Conservation (phyloP, 64 coral and sea anemone species). For the Hydrozoanthus tunicans region DNA sequence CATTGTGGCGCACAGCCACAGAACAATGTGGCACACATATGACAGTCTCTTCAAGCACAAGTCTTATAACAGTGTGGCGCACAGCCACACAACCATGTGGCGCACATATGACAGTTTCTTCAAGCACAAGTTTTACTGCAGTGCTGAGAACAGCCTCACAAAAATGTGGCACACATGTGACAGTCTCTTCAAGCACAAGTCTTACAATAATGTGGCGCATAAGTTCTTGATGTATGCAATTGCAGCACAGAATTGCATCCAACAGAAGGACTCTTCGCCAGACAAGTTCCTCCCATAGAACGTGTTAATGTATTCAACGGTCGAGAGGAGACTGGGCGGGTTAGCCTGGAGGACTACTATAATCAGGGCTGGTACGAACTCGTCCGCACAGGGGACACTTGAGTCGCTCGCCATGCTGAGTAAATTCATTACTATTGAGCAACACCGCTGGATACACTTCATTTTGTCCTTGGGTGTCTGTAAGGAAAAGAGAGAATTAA, state of each 20-base stretch:
- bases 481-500: background rate
- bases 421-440: slow-evolving; percentile 95
- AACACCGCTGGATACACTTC: slow-evolving; percentile 96
- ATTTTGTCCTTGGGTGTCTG: slow-evolving; percentile 99
- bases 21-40: no score
- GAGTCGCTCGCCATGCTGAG: slow-evolving; percentile 89
- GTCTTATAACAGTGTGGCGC: no score
- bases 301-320: slow-evolving; percentile 87
- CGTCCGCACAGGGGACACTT: slow-evolving; percentile 88
- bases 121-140: no score
- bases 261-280: slow-evolving; percentile 92
- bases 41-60: no score
- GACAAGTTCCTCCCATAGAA: slow-evolving; percentile 73
- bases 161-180: no score
- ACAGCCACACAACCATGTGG: no score
- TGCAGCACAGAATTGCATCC: slow-evolving; percentile 99
- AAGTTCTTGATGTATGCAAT: slow-evolving; percentile 94
- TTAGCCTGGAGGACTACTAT: slow-evolving; percentile 93
- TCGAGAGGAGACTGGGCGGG: slow-evolving; percentile 87
- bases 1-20: no score
- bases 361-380: slow-evolving; percentile 87
- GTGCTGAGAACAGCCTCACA: no score
- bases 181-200: no score
- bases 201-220: background rate
- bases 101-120: no score